Percentiles rank a stretch among this genome's conserved stretches.
Evolutionary conservation across 1,140 invertebrate species (phyloP).

Genomic region (Prorops nasuta): DNA sequence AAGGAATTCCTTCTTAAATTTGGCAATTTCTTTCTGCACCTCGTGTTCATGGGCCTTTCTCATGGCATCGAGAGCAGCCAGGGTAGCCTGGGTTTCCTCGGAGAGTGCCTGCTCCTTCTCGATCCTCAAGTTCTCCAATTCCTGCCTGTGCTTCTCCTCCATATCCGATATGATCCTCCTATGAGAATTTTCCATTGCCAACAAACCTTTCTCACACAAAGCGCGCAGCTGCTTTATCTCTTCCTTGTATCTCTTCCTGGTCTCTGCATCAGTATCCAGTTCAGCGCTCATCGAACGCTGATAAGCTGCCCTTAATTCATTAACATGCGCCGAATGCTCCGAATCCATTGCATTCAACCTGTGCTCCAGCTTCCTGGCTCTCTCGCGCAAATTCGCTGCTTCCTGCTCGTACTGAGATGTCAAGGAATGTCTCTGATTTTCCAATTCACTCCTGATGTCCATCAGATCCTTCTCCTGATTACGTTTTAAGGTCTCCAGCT

Average conservation of each 20-base stretch:
- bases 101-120: conserved; percentile 87
- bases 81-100: conserved; percentile 82
- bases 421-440: conserved; percentile 51
- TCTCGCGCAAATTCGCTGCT: conserved; percentile 55
- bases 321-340: conserved; percentile 75
- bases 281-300: conserved; percentile 57
- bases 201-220: conserved; percentile 81
- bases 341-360: conserved; percentile 70
- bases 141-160: conserved; percentile 79
- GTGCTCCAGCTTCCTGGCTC: conserved; percentile 66
- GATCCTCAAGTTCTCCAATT: conserved; percentile 68
- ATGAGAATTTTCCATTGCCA: conserved; percentile 86
- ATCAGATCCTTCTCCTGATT: conserved; percentile 45
- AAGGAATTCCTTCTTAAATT: conserved; percentile 84
- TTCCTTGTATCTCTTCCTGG: conserved; percentile 75
- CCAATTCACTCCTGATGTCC: conserved; percentile 53
- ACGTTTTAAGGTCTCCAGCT: conserved; percentile 39
- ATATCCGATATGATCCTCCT: conserved; percentile 79
- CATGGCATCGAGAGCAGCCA: conserved; percentile 86
- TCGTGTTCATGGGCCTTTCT: conserved; percentile 90
- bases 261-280: conserved; percentile 63
- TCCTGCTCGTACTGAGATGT: conserved; percentile 54
- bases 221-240: conserved; percentile 83
- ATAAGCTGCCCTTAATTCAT: conserved; percentile 71
- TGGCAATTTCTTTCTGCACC: conserved; percentile 81